Conservation (phyloP, 2,888 invertebrate genomes). For the Rotaria sp. region DNA sequence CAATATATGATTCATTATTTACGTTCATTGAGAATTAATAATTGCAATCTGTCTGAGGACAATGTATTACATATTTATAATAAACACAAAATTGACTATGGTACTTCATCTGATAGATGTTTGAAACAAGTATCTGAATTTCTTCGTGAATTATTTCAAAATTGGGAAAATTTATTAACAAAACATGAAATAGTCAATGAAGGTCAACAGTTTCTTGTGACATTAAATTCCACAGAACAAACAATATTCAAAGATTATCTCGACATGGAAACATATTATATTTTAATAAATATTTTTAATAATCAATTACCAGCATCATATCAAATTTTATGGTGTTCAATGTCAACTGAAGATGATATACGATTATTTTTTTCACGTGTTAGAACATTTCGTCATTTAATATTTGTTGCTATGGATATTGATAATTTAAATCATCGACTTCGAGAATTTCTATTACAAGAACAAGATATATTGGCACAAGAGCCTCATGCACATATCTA, state of each 20-base stretch:
- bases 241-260: no score
- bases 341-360: neutral
- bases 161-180: neutral
- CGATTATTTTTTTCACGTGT: conserved; percentile 9
- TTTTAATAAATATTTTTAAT: neutral
- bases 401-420: neutral
- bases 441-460: neutral
- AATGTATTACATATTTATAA: neutral
- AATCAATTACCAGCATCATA: neutral
- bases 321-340: conserved; percentile 4
- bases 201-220: neutral
- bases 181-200: neutral
- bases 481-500: neutral
- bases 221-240: neutral
- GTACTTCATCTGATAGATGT: neutral
- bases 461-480: neutral
- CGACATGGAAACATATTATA: neutral
- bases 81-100: neutral
- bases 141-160: neutral
- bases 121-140: neutral
- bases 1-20: neutral
- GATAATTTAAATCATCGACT: neutral
- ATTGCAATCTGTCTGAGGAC: neutral
- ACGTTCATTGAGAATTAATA: neutral
- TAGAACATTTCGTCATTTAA: neutral